These are phyloP conservation scores for Scaptomyza tumidula DNA, from an alignment of 2,888 invertebrate genomes.

Conservation along the genomic window DNA sequence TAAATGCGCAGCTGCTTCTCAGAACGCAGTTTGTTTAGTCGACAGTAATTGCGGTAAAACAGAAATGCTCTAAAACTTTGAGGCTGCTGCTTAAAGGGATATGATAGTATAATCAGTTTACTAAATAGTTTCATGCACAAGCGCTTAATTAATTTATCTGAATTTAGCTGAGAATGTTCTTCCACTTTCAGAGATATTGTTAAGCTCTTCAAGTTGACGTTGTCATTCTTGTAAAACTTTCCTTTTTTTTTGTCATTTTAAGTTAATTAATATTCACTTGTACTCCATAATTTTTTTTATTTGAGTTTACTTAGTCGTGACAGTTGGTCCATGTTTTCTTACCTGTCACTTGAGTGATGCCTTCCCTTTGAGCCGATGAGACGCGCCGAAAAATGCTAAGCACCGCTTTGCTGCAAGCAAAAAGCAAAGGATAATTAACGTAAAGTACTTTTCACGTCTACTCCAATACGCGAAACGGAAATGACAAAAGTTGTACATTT, in stretches of 20 bases:
- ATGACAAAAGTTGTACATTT: not conserved
- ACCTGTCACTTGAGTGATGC: conserved; percentile 85
- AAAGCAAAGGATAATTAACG: conserved; percentile 16
- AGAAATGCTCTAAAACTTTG: not conserved
- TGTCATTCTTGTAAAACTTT: too few species aligned
- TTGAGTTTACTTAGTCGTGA: conserved; percentile 1
- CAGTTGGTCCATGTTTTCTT: conserved; percentile 25
- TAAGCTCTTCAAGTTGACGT: too few species aligned
- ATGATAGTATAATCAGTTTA: not conserved
- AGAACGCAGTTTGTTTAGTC: not conserved
- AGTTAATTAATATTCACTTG: conserved; percentile 8
- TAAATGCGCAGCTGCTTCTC: not conserved
- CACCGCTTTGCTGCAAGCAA: conserved; percentile 81
- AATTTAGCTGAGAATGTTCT: not conserved
- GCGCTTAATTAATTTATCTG: not conserved
- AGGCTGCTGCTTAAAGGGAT: not conserved
- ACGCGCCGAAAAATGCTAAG: conserved; percentile 82
- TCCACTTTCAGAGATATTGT: not conserved
- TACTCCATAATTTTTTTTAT: conserved; percentile 21
- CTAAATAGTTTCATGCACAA: not conserved
- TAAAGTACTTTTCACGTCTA: not conserved
- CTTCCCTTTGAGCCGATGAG: conserved; percentile 79
- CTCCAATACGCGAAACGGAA: too few species aligned
- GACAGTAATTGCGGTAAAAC: not conserved
- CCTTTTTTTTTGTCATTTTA: conserved; percentile 10